These are phyloP conservation scores for Beroe ovata DNA, from an alignment of 37 sponge, comb jelly and placozoan genomes.

Conservation along the genomic window DNA sequence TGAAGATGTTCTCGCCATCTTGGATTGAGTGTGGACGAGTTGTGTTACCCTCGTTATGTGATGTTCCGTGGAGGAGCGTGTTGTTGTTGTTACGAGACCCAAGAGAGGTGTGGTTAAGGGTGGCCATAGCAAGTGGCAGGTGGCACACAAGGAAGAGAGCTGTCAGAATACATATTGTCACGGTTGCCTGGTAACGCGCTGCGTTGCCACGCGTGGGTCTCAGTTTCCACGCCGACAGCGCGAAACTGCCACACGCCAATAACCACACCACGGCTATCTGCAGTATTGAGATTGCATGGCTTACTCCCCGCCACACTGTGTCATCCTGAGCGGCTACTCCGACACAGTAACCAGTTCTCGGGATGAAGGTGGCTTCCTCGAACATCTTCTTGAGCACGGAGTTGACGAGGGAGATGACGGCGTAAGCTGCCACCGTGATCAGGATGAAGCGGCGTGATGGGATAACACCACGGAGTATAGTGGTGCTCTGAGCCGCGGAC, in stretches of 20 bases:
- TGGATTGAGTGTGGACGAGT: background rate
- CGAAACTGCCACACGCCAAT: background rate
- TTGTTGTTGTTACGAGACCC: too few relatives aligned
- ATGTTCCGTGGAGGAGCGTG: background rate
- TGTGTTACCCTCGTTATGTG: background rate
- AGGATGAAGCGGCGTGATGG: background rate
- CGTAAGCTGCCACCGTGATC: background rate
- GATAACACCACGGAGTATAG: background rate
- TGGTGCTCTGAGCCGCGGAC: background rate
- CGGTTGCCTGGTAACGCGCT: background rate
- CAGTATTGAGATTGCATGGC: background rate
- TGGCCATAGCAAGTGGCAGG: background rate
- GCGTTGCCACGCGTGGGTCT: background rate
- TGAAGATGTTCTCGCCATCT: too few relatives aligned
- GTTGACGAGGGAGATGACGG: background rate
- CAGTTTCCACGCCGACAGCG: background rate
- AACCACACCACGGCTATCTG: background rate
- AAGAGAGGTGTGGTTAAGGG: too few relatives aligned
- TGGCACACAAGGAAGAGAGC: slow-evolving; percentile 40
- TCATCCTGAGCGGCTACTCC: background rate
- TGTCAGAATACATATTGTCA: slow-evolving; percentile 25
- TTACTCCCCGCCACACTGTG: too few relatives aligned
- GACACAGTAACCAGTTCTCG: background rate
- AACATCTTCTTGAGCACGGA: background rate
- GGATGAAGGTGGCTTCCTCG: background rate